Base-by-base conservation (phyloP, 2,888 invertebrate genomes). In the Drosophila affinis region DNA sequence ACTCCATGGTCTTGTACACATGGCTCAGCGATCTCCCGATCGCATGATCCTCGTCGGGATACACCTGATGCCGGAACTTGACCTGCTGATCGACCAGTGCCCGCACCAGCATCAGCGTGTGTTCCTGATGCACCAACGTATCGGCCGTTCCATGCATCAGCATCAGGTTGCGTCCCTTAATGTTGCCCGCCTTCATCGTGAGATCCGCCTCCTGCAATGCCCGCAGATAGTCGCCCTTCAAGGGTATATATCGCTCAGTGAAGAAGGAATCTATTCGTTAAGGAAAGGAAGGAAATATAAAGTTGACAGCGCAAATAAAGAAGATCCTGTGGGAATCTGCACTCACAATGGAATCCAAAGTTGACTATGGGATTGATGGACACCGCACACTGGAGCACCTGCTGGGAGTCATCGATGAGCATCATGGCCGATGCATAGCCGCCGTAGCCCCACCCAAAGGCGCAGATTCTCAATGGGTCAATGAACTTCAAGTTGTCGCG, bases 211-310 rank as follows among this genome's bases (percentile, higher is more conserved):
- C 95, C 84, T 95, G 95, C 86, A 96, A 95, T n/a, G 95, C 94
- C 27, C 94, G 92, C 80, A 94, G 92, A 91, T 96, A 95, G 82
- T 95, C 95, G 2, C 94, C 93, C 46, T 94, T 94, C 93, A 96
- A 94, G 0, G 97, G 97, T 93, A 97, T 95, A 92, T 97, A 97
- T 46, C 97, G 94, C 93, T 98, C 98, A 70, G 98, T 96, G 93
- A 97, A 98, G 84, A 95, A 97, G 6, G 98, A 96, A 92, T 96
- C 97, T 97, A 9, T 29, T 9, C 9, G 29, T 29, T 9, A 9
- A 29, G 2, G 2, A 2, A 29, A 9, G 9, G 29, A 29, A 29
- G 29, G 29, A 27, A 27, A 1, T 6, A 9, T 7, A 29, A 9
- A 9, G 29, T 9, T 21, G 3, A 21, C 3, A 21, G 21, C 21